phyloP scores from a whole-genome alignment of 2,797 vertebrate genomes.

The Sebastes diaconus region DNA sequence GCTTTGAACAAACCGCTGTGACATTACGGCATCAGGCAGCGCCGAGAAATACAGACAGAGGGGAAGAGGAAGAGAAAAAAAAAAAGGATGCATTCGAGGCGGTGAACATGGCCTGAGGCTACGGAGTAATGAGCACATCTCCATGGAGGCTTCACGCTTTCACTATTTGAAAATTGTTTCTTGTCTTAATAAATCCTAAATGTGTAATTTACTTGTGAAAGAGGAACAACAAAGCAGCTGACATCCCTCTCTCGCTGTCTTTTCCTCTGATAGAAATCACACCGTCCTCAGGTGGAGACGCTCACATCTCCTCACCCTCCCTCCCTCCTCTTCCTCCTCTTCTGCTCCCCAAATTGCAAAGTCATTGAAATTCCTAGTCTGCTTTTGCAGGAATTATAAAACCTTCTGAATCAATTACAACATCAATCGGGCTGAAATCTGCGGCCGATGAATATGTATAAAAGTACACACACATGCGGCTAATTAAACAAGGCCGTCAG shows the following conservation, averaged over 20 bases:
- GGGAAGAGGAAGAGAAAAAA: constrained; percentile 11
- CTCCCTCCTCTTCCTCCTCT: constrained; percentile 2
- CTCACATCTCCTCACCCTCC: constrained; percentile 32
- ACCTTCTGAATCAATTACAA: constrained; percentile 72
- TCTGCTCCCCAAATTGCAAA: constrained; percentile 20
- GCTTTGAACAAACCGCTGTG: constrained; percentile 93
- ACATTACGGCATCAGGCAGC: constrained; percentile 88
- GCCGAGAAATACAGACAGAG: constrained; percentile 80
- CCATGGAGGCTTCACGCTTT: constrained; percentile 89
- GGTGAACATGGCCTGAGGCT: constrained; percentile 89
- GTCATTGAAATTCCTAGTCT: constrained; percentile 64
- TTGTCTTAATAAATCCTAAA: constrained; percentile 99
- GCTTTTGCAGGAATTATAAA: constrained; percentile 68
- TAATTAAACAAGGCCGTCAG: constrained; percentile 65
- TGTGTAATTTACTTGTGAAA: constrained; percentile 94
- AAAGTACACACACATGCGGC: constrained; percentile 44
- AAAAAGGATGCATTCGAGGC: constrained; percentile 87
- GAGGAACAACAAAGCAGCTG: constrained; percentile 90
- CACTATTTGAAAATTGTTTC: constrained; percentile 96
- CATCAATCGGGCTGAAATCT: constrained; percentile 58
- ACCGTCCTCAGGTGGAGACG: constrained; percentile 77
- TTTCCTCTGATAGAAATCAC: constrained; percentile 77
- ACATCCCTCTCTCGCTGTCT: constrained; percentile 57
- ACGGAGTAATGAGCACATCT: constrained; percentile 98
- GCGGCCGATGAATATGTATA: constrained; percentile 63